Base-by-base conservation (phyloP, 2,113 vertebrate genomes). In the Oncorhynchus gorbuscha region DNA sequence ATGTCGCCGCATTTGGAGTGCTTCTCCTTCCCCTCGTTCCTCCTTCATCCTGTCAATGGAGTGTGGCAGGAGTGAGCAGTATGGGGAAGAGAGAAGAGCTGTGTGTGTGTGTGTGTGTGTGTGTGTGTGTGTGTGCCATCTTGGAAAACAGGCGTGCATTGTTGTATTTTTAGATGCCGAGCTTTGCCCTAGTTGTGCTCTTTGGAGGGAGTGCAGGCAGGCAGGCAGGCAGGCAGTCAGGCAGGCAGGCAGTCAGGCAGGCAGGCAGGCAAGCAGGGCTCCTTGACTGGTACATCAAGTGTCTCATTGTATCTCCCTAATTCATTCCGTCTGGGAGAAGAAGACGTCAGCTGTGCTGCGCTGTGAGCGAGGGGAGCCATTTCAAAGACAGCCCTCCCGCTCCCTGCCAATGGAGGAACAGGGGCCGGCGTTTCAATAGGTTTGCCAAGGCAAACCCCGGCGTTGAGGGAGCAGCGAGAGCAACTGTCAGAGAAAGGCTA, bases 261-360 rank as follows among this genome's bases (percentile, higher is more conserved):
- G 16, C 24, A 32, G 28, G 65, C 11, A 30, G 65, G 6, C 22
- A 66, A 1, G 24, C 14, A 14, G 14, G 51, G 94, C 96, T 95
- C 94, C 95, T 96, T 96, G 94, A 97, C 95, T 97, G 95, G 94
- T 96, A 94, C 95, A 97, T 97, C 95, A 97, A 99, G 95, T 97
- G 93, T 97, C 95, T 97, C 94, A 97, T 97, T 99, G 96, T 97
- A 94, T 95, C 95, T 96, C 87, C 91, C 84, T 98, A 97, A 98
- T 97, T 97, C 96, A 97, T 97, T 96, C 95, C 95, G 95, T 96
- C 95, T 97, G 94, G 95, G 97, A 95, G 94, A 45, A 45, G 39
- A 97, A 97, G 96, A 97, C 96, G 96, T 98, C 96, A 98, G 96
- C 94, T 97, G 95, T 94, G 94, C 93, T 95, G 94, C 95, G 94